Evolutionary conservation across 2,888 invertebrate species (phyloP).

Genomic region (Scrobipalpa costella): DNA sequence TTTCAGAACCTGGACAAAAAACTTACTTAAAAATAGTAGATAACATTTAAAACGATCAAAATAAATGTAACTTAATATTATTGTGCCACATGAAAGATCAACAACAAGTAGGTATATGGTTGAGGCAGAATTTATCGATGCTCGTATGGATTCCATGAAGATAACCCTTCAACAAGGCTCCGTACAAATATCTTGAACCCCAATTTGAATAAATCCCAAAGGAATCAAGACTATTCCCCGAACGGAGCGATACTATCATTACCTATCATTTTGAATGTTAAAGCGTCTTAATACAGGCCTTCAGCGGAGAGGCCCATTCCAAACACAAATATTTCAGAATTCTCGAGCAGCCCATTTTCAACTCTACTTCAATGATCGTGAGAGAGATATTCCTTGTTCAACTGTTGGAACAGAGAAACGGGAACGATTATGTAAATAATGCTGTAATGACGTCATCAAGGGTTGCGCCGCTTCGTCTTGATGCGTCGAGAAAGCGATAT

Average conservation of each 20-base stretch:
- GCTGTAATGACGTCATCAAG: slow-evolving; percentile 65
- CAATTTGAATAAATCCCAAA: slow-evolving; percentile 21
- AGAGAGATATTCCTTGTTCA: slow-evolving; percentile 38
- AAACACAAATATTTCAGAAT: slow-evolving; percentile 40
- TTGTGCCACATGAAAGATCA: too few species aligned
- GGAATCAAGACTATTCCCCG: slow-evolving; percentile 29
- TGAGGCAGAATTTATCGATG: background rate
- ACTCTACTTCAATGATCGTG: slow-evolving; percentile 34
- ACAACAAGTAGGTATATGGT: background rate
- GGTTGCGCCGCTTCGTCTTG: slow-evolving; percentile 60
- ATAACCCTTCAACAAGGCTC: slow-evolving; percentile 6
- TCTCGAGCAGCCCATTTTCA: slow-evolving; percentile 32
- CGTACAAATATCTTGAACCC: slow-evolving; percentile 18
- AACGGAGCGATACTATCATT: slow-evolving; percentile 40
- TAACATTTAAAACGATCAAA: too few species aligned
- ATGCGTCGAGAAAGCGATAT: slow-evolving; percentile 55
- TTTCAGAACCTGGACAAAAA: too few species aligned
- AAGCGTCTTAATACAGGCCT: slow-evolving; percentile 53
- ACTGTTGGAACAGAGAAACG: slow-evolving; percentile 40
- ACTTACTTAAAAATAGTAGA: too few species aligned
- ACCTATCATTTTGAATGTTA: slow-evolving; percentile 54
- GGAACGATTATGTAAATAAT: slow-evolving; percentile 68
- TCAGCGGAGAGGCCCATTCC: slow-evolving; percentile 45
- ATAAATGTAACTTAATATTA: too few species aligned
- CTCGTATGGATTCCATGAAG: background rate